Evolutionary conservation across 2,888 invertebrate genomes (phyloP).

Genomic region (Leptarthrus brevirostris): DNA sequence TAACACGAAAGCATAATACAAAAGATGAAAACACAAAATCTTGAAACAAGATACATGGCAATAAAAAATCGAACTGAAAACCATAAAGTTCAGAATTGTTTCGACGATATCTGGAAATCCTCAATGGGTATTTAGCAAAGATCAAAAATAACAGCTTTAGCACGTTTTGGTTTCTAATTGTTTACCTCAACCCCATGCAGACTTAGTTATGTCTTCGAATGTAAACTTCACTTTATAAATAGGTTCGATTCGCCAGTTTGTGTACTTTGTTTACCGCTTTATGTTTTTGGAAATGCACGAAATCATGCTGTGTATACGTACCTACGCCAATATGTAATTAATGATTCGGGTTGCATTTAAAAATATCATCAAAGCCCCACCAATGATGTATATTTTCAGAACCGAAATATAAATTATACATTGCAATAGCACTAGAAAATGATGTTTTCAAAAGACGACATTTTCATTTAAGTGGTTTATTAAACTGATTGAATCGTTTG

Average conservation of each 20-base stretch:
- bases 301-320: background rate
- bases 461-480: too few relatives aligned
- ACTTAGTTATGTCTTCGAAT: constrained; percentile 29
- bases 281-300: constrained; percentile 24
- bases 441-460: too few relatives aligned
- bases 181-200: constrained; percentile 33
- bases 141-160: constrained; percentile 7
- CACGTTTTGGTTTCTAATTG: constrained; percentile 1
- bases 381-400: too few relatives aligned
- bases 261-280: constrained; percentile 14
- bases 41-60: background rate
- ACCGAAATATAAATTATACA: too few relatives aligned
- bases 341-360: too few relatives aligned
- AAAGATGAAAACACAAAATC: too few relatives aligned
- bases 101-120: constrained; percentile 14
- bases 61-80: background rate
- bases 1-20: too few relatives aligned
- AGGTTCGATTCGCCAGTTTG: background rate
- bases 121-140: constrained; percentile 16
- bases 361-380: too few relatives aligned
- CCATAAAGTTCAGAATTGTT: background rate
- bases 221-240: constrained; percentile 41
- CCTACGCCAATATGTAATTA: too few relatives aligned
- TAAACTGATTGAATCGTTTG: too few relatives aligned
- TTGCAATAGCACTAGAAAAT: too few relatives aligned